Conservation (phyloP, 2,113 vertebrate species). For the Ceyx melanurus region DNA sequence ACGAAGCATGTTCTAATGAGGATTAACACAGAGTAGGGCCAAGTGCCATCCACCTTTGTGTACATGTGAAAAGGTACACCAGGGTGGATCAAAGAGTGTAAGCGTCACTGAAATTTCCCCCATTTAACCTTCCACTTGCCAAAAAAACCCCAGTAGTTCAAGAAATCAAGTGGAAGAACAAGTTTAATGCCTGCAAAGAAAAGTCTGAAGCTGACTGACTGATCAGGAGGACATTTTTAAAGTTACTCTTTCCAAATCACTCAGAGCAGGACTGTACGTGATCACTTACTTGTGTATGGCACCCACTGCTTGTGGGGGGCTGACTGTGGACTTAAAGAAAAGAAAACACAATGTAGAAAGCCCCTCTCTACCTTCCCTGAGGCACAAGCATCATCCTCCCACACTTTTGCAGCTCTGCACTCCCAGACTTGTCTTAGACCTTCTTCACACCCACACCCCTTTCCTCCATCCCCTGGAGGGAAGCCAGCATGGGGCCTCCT, state of each 20-base stretch:
- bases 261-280: not conserved
- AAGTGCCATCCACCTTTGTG: not conserved
- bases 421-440: accelerated
- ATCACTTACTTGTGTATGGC: not conserved
- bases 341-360: not conserved
- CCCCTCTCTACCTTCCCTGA: not conserved
- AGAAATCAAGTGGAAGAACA: not conserved
- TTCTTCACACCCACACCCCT: not conserved
- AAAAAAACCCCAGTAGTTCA: not conserved
- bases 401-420: accelerated
- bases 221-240: not conserved
- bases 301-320: not conserved
- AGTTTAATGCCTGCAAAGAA: not conserved
- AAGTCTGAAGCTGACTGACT: not conserved
- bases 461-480: accelerated
- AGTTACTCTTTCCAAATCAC: not conserved
- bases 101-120: not conserved
- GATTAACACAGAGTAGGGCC: not conserved
- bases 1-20: slow-evolving; percentile 11
- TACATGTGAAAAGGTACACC: not conserved
- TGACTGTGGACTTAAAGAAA: accelerated
- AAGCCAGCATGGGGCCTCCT: not conserved
- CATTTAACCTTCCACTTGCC: not conserved
- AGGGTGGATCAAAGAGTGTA: not conserved
- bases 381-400: not conserved